Conservation (phyloP, 2,797 vertebrate species). For the Ctenopoma multispine region DNA sequence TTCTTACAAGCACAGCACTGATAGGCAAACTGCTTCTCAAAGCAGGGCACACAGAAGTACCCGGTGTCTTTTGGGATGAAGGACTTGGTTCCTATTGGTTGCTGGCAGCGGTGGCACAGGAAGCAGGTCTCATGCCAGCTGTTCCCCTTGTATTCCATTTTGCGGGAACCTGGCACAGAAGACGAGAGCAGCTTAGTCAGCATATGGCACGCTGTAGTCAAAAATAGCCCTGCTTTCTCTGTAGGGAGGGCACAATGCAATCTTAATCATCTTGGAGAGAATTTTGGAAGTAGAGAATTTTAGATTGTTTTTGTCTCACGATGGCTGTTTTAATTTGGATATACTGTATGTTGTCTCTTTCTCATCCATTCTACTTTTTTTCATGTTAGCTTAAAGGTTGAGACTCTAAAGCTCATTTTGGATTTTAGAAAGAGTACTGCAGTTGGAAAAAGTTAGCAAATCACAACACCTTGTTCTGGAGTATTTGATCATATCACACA, state of each 20-base stretch:
- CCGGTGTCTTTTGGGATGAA: conserved; percentile 93
- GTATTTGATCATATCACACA: background rate
- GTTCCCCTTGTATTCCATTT: conserved; percentile 98
- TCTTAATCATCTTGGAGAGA: conserved; percentile 39
- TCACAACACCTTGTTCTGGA: background rate
- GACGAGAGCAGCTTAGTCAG: conserved; percentile 70
- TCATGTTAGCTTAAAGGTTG: background rate
- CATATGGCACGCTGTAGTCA: conserved; percentile 59
- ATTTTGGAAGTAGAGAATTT: conserved; percentile 1
- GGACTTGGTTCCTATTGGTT: conserved; percentile 95
- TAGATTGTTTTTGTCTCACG: background rate
- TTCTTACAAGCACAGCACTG: conserved; percentile 95
- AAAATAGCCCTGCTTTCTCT: conserved; percentile 55
- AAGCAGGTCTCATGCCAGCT: conserved; percentile 99
- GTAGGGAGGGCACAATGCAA: conserved; percentile 25
- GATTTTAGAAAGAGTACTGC: no score
- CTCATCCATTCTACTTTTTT: no score
- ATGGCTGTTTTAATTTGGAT: background rate
- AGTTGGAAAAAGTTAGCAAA: no score
- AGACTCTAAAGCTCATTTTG: background rate
- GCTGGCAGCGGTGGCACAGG: conserved; percentile 92
- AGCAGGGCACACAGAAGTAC: conserved; percentile 94
- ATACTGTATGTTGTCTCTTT: no score
- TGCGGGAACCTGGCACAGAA: conserved; percentile 91
- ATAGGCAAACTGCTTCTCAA: conserved; percentile 95